Evolutionary conservation across 2,113 vertebrate genomes (phyloP), one percentile per base, ranked within the genome.

Genomic region (Semnopithecus entellus): DNA sequence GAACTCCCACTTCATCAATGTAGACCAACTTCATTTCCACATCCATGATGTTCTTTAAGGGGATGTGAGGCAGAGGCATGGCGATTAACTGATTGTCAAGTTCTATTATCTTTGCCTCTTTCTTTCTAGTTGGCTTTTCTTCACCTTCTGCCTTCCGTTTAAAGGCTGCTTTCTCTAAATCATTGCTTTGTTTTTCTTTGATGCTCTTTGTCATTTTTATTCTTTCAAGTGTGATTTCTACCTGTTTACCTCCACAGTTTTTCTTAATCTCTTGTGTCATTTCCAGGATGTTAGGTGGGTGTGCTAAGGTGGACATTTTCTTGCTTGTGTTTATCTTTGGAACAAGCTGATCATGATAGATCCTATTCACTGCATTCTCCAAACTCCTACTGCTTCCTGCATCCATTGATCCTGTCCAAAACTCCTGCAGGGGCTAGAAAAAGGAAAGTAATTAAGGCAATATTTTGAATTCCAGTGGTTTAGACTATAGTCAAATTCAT

Each of bases 1-100:
- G 97, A 88, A 99, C 98, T 2, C 98, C 94, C 38, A 98, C 98
- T 87, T 99, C 98, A 3, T 98, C 98, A 4, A 79, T 6, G 35
- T 98, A 99, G 88, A 98, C 98, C 95, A 99, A 75, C 95, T 98
- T 98, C 27, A 9, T 95, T 98, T 99, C 99, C 80, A 98, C 96
- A 66, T 99, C 98, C 94, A 75, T 90, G 66, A 99, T 84, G 48
- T 17, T 98, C 97, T 98, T 97, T 90, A 98, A 91, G 97, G 98
- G 97, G 86, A 98, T 97, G 27, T 78, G 98, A 50, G 97, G 57
- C 45, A 95, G 80, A 70, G 91, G 48, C 40, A 83, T 32, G 0
- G 35, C 66, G 73, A 50, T 43, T 61, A 88, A 25, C 6, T 14
- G 94, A 57, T 38, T 95, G 48, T 92, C 93, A n/a, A 17, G 40